phyloP scores from a whole-genome alignment of 1,140 invertebrate genomes.

The Drosophila equinoxialis region DNA sequence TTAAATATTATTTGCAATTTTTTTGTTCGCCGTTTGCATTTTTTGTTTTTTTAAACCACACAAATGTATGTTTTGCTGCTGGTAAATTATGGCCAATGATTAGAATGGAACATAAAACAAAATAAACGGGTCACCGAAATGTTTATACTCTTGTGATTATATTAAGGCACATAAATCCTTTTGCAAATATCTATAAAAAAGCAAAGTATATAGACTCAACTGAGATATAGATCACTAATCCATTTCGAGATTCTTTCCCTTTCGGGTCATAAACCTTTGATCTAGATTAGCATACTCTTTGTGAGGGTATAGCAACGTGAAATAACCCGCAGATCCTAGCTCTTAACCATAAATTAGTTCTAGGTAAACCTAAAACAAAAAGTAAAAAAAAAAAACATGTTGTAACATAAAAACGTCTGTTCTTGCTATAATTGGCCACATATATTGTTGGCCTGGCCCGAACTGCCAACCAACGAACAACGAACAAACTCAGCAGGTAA shows the following conservation, averaged over 20 bases:
- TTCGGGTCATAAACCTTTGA: neutral
- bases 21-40: neutral
- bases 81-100: conserved; percentile 66
- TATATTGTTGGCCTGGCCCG: conserved; percentile 64
- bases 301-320: conserved; percentile 5
- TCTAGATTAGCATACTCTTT: neutral
- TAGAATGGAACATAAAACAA: conserved; percentile 38
- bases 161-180: too few relatives aligned
- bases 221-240: neutral
- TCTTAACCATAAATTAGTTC: conserved; percentile 68
- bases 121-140: neutral
- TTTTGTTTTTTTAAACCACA: conserved; percentile 11
- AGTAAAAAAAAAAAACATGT: conserved; percentile 26
- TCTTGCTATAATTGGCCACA: conserved; percentile 80
- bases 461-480: conserved; percentile 13
- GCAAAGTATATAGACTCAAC: conserved; percentile 6
- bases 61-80: conserved; percentile 2
- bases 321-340: conserved; percentile 49
- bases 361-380: conserved; percentile 39
- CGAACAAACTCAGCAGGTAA: conserved; percentile 42
- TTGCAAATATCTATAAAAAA: neutral
- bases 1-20: conserved; percentile 3
- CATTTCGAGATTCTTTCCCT: neutral
- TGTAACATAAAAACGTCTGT: conserved; percentile 79
- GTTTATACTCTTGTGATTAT: conserved; percentile 1